Conservation (phyloP, 2,113 vertebrate genomes). For the Garra rufa region DNA sequence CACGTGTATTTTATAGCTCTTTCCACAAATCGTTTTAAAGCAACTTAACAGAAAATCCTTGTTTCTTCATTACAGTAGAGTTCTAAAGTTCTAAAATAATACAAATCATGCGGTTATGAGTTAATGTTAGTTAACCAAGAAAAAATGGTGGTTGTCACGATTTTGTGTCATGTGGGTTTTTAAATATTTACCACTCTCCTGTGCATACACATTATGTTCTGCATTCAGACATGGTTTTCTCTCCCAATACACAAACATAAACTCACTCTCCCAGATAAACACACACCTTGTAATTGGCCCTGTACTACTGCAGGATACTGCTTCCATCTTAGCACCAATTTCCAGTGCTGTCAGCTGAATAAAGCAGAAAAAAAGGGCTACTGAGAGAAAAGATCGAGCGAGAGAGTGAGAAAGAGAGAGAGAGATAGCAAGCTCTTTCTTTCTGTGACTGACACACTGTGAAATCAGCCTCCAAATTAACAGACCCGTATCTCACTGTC, state of each 20-base stretch:
- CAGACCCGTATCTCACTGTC: constrained; percentile 14
- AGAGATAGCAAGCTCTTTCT: constrained; percentile 6
- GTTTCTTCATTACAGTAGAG: too few relatives aligned
- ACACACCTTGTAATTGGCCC: constrained; percentile 62
- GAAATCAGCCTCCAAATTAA: constrained; percentile 63
- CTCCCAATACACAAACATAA: constrained; percentile 16
- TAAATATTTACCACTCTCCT: neutral
- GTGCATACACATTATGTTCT: constrained; percentile 1
- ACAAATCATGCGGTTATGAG: too few relatives aligned
- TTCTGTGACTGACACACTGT: constrained; percentile 29
- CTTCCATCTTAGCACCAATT: constrained; percentile 63
- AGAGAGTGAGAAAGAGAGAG: neutral
- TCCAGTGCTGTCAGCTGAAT: constrained; percentile 64
- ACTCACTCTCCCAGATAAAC: constrained; percentile 3
- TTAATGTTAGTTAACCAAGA: neutral
- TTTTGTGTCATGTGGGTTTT: neutral
- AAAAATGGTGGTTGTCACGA: neutral
- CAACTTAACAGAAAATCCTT: too few relatives aligned
- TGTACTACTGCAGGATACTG: constrained; percentile 57
- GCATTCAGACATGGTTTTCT: neutral
- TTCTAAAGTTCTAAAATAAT: too few relatives aligned
- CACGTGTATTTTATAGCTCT: too few relatives aligned
- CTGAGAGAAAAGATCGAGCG: neutral
- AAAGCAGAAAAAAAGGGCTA: neutral
- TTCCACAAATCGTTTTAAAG: too few relatives aligned